Evolutionary conservation across 2,113 vertebrate genomes (phyloP).

Genomic region (Tachuris rubrigastra): DNA sequence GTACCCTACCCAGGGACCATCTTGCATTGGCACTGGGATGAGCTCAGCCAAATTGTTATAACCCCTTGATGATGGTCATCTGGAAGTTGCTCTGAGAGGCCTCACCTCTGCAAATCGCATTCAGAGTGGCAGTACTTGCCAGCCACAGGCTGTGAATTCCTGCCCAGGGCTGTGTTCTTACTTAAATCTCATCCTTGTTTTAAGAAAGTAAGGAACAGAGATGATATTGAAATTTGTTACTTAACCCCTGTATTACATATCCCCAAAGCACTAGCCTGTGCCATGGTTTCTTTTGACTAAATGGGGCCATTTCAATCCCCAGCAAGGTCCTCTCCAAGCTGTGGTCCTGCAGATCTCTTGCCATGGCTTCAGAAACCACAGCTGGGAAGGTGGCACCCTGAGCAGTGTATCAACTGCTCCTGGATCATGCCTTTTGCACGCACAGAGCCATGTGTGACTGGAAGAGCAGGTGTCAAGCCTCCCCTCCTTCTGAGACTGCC

Average conservation of each 20-base stretch:
- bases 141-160: background rate
- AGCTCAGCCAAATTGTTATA: background rate
- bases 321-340: background rate
- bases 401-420: fast-evolving
- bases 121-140: background rate
- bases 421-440: background rate
- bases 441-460: fast-evolving
- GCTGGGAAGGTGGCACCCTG: background rate
- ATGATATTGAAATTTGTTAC: background rate
- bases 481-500: background rate
- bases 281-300: background rate
- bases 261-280: background rate
- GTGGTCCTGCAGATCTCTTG: background rate
- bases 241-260: background rate
- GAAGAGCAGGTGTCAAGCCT: background rate
- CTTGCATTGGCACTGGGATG: background rate
- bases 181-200: background rate
- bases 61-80: background rate
- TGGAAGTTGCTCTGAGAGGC: background rate
- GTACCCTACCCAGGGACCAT: fast-evolving
- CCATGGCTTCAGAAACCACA: background rate
- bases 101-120: fast-evolving
- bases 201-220: background rate
- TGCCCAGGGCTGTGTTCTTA: background rate
- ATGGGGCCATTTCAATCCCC: background rate